Evolutionary conservation across 2,797 vertebrate species (phyloP), one percentile per base, ranked within the genome.

Genomic region (Sebastes vulpes): DNA sequence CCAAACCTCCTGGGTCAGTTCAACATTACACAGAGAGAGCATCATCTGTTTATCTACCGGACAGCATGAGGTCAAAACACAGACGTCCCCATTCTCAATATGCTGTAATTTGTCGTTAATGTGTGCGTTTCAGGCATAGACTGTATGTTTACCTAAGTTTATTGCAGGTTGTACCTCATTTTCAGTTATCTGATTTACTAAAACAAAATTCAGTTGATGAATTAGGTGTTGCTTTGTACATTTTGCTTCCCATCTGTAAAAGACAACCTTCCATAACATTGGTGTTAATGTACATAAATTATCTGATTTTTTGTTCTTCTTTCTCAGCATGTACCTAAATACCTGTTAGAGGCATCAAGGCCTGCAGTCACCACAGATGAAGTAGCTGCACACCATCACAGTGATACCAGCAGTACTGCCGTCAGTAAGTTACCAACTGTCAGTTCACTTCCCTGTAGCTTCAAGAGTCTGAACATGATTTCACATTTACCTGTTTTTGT

Each of bases 251-350:
- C 4, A 59, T 23, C n/a, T 31, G 8, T 21, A 10, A 65, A 28
- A 32, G 4, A 12, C 26, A 50, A 14, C 4, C 14, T 18, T 23
- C 4, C 9, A 10, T n/a, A 25, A 60, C n/a, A 20, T 58, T n/a
- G 8, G 16, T 28, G 18, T 63, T 12, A 10, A 28, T 4, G 0
- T 23, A 6, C 56, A 8, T 35, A 2, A 48, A 32, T 56, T 2
- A 32, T 25, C 12, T 1, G 12, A 42, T 42, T 42, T 42, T 38
- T 14, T 38, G 48, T 38, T 57, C 32, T 28, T 23, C 56, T 52
- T 52, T 72, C 58, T 31, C 81, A 94, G 92, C 87, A 89, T 57
- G 91, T 94, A 6, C 92, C 93, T 11, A 94, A 84, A 70, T 87
- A 92, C 32, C 87, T 94, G 23, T 21, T 94, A 11, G 52, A 57